These are phyloP conservation scores for Lethenteron camtschaticum DNA, from an alignment of 2,113 vertebrate genomes.

Conservation along the genomic window DNA sequence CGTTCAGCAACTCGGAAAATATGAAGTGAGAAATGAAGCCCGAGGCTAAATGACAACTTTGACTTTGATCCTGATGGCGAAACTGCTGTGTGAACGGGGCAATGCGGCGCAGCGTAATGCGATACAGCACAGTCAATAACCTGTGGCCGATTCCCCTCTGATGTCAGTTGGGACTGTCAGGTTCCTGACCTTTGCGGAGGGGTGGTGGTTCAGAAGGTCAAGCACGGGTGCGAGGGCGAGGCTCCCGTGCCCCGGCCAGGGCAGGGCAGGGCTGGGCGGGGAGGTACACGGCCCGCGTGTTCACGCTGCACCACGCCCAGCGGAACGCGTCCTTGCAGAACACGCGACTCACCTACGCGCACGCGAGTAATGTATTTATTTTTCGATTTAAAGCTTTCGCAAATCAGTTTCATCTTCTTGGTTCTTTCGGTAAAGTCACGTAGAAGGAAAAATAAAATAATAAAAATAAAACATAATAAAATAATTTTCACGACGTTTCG, in stretches of 20 bases:
- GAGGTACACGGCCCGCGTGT: conserved; percentile 74
- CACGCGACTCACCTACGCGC: neutral
- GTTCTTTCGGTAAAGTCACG: too few relatives aligned
- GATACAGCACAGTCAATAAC: neutral
- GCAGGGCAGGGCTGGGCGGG: conserved; percentile 13
- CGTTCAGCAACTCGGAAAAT: too few relatives aligned
- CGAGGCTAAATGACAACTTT: neutral
- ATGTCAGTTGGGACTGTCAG: neutral
- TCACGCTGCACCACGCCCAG: conserved; percentile 86
- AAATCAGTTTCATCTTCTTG: too few relatives aligned
- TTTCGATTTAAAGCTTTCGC: too few relatives aligned
- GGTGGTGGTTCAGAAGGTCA: conserved; percentile 73
- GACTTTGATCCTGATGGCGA: neutral
- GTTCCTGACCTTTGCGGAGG: conserved; percentile 42
- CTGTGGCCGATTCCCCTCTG: neutral
- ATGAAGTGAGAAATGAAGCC: neutral
- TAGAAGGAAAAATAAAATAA: too few relatives aligned
- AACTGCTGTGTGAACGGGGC: neutral
- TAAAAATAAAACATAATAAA: too few relatives aligned
- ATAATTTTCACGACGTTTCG: too few relatives aligned
- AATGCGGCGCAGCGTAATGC: neutral
- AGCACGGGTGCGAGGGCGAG: conserved; percentile 52
- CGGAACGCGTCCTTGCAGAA: conserved; percentile 41
- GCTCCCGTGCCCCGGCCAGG: conserved; percentile 10
- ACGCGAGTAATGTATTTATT: too few relatives aligned